Evolutionary conservation across 1,140 invertebrate genomes (phyloP).

Genomic region (Zaprionus taronus): DNA sequence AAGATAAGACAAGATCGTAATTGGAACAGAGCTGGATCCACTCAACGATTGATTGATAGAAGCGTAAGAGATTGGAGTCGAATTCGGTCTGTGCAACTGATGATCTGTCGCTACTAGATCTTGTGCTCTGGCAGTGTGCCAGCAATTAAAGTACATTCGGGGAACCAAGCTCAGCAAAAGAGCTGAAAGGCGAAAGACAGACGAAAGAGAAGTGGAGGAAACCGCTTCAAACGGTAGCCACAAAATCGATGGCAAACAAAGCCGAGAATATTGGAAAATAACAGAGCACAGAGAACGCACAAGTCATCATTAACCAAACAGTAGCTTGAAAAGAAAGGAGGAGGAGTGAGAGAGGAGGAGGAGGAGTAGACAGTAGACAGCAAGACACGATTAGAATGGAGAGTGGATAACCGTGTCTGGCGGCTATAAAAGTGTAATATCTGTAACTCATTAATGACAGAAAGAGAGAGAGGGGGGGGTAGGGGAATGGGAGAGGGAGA

Average conservation of each 20-base stretch:
- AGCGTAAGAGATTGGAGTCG: background rate
- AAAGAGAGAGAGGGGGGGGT: background rate
- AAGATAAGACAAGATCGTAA: background rate
- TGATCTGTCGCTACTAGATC: background rate
- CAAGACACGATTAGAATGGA: constrained; percentile 70
- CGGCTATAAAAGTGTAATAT: constrained; percentile 82
- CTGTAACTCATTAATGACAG: constrained; percentile 82
- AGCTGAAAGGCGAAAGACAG: background rate
- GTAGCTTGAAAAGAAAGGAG: constrained; percentile 53
- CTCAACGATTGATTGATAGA: background rate
- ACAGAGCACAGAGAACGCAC: constrained; percentile 34
- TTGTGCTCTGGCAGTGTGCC: background rate
- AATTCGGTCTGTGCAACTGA: background rate
- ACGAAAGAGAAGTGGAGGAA: background rate
- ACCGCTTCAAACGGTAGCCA: constrained; percentile 66
- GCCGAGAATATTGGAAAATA: constrained; percentile 47
- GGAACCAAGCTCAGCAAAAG: background rate
- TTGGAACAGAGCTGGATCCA: background rate
- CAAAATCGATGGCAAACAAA: constrained; percentile 69
- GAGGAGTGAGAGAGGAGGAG: constrained; percentile 3
- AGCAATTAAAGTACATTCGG: background rate
- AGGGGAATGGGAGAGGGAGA: constrained; percentile 5
- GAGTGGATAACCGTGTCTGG: constrained; percentile 81
- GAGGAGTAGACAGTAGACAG: background rate
- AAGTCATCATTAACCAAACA: constrained; percentile 77